Percentiles rank a stretch among this genome's conserved stretches.
These are phyloP conservation scores for Sternotherus odoratus DNA, from an alignment of 2,797 vertebrate species.

Conservation along the genomic window DNA sequence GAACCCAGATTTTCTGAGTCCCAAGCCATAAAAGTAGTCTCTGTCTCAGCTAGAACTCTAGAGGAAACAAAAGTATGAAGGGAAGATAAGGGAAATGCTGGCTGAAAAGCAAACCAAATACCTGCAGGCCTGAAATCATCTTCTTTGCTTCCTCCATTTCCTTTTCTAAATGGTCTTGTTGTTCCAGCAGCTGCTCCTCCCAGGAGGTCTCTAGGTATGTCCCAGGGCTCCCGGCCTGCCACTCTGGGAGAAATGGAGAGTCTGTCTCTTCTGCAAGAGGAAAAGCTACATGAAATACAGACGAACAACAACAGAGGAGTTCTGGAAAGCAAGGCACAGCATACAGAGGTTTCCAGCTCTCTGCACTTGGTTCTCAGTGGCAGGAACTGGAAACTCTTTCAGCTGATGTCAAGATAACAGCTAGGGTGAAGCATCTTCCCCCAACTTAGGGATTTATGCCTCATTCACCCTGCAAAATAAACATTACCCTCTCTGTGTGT, in stretches of 20 bases:
- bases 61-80: not conserved
- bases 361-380: not conserved
- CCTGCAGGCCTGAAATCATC: constrained; percentile 97
- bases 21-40: not conserved
- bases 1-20: accelerated
- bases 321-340: not conserved
- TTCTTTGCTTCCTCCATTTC: constrained; percentile 95
- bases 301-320: not conserved
- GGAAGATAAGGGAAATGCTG: not conserved
- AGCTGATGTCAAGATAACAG: constrained; percentile 31
- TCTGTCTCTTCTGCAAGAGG: constrained; percentile 83
- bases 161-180: constrained; percentile 94
- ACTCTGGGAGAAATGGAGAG: constrained; percentile 71
- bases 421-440: not conserved
- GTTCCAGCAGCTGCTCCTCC: constrained; percentile 92
- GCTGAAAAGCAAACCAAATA: constrained; percentile 63
- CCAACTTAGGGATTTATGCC: not conserved
- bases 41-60: not conserved
- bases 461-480: not conserved
- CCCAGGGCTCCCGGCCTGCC: constrained; percentile 77
- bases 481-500: not conserved
- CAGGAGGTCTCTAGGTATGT: constrained; percentile 80
- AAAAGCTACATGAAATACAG: constrained; percentile 6
- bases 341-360: not conserved
- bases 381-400: constrained; percentile 30